Base-by-base conservation (phyloP, 1,140 invertebrate species). In the Eciton burchellii region DNA sequence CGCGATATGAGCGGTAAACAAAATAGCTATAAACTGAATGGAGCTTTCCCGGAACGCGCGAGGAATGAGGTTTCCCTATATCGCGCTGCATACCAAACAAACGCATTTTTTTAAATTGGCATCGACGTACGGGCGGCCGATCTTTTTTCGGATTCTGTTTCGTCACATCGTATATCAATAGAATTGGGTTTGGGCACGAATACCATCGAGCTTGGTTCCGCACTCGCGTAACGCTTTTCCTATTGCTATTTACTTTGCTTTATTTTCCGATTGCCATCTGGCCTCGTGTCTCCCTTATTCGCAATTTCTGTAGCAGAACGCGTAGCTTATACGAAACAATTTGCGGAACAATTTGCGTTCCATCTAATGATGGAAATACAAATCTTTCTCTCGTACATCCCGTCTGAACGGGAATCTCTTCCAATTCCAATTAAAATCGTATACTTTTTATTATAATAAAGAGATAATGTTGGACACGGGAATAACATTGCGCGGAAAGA, bases 91-190 rank as follows among this genome's bases (percentile, higher is more conserved):
- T 29, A 35, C 19, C 57, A 14, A 59, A 72, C 56, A 26, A 63
- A 66, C 74, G 65, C 84, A 84, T 89, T 89, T 86, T 73, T 88
- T 86, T 68, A 84, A 84, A 88, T 86, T 74, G 83, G 54, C 19
- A 56, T 35, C 47, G 52, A 60, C 24, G 19, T 56, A 62, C 52
- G n/a, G 26, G 16, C 56, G 43, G 43, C 72, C 54, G 41, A 57
- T 65, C 66, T 60, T 84, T 84, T 88, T 88, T 84, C 59, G 41
- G 76, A 79, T 74, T 83, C 62, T 66, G 56, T 68, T 79, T 83
- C 21, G 11, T 65, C 35, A 49, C 43, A 71, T 49, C 49, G 41
- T 74, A 57, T 56, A 85, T 83, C 86, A 84, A 71, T 85, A 26
- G 81, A 74, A 82, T 68, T 65, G 76, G 35, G 54, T 84, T 84